Evolutionary conservation across 1,140 invertebrate species (phyloP).

Genomic region (Chironomus tepperi): DNA sequence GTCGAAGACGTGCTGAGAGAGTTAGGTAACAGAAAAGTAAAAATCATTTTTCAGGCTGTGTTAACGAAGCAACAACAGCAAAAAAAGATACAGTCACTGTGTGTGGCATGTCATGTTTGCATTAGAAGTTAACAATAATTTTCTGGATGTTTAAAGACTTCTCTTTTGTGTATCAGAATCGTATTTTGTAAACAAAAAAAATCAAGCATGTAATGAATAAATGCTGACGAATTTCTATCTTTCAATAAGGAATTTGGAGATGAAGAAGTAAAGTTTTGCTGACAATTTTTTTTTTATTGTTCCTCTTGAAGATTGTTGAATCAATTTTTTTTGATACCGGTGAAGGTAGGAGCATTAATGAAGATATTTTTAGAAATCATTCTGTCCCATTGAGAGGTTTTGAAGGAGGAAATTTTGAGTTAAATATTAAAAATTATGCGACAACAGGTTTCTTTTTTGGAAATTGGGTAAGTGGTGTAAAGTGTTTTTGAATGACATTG

Average conservation of each 20-base stretch:
- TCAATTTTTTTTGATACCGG: too few relatives aligned
- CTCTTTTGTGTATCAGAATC: not conserved
- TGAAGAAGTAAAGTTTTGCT: not conserved
- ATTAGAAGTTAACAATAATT: slow-evolving; percentile 20
- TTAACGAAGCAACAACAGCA: not conserved
- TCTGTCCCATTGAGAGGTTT: too few relatives aligned
- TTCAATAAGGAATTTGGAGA: not conserved
- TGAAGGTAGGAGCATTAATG: too few relatives aligned
- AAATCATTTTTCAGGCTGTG: not conserved
- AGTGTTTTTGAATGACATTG: too few relatives aligned
- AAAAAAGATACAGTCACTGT: not conserved
- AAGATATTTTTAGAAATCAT: too few relatives aligned
- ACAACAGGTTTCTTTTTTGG: too few relatives aligned
- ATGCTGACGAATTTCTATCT: not conserved
- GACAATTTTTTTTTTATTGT: not conserved
- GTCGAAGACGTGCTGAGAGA: not conserved
- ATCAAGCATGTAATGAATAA: not conserved
- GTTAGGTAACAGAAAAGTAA: not conserved
- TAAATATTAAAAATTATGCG: too few relatives aligned
- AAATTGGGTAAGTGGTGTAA: too few relatives aligned
- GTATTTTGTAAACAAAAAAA: slow-evolving; percentile 16
- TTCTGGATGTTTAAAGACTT: not conserved
- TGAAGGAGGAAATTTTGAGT: too few relatives aligned
- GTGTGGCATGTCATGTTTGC: slow-evolving; percentile 20
- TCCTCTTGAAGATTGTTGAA: too few relatives aligned